Conservation (phyloP, 2,113 vertebrate genomes). For the Ciconia stormi region DNA sequence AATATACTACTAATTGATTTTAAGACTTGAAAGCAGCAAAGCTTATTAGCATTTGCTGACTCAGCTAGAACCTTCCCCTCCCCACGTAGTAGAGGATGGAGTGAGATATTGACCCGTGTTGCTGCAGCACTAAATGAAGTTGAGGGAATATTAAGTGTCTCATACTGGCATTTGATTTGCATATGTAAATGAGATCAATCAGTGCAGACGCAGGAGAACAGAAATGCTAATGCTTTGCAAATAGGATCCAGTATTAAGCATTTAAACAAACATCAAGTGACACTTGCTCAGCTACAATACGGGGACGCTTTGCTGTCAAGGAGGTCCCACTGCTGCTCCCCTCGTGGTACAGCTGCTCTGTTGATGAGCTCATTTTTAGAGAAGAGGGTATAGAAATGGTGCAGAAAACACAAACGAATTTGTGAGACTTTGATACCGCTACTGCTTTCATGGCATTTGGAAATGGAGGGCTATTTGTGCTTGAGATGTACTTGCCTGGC, state of each 20-base stretch:
- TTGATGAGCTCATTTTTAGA: accelerated
- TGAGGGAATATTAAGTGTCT: slow-evolving; percentile 65
- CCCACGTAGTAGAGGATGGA: background rate
- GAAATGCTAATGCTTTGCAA: slow-evolving; percentile 41
- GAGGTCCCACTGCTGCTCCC: background rate
- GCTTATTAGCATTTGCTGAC: slow-evolving; percentile 77
- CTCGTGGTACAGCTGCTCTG: accelerated
- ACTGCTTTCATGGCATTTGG: background rate
- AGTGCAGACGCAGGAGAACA: slow-evolving; percentile 38
- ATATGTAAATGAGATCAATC: slow-evolving; percentile 76
- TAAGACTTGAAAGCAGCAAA: slow-evolving; percentile 76
- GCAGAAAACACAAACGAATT: background rate
- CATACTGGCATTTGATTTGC: slow-evolving; percentile 58
- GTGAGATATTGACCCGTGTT: slow-evolving; percentile 50
- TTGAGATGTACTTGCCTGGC: background rate
- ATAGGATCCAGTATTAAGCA: background rate
- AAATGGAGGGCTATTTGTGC: background rate
- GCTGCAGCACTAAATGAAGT: slow-evolving; percentile 63
- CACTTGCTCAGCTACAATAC: background rate
- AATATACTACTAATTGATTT: slow-evolving; percentile 83
- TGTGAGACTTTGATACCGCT: accelerated
- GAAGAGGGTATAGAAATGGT: accelerated
- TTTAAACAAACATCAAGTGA: background rate
- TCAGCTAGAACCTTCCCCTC: slow-evolving; percentile 62
- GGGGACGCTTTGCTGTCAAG: background rate